Percentiles rank a stretch among this genome's conserved stretches.
Conservation (phyloP, 2,888 invertebrate genomes). For the Seira ritae region DNA sequence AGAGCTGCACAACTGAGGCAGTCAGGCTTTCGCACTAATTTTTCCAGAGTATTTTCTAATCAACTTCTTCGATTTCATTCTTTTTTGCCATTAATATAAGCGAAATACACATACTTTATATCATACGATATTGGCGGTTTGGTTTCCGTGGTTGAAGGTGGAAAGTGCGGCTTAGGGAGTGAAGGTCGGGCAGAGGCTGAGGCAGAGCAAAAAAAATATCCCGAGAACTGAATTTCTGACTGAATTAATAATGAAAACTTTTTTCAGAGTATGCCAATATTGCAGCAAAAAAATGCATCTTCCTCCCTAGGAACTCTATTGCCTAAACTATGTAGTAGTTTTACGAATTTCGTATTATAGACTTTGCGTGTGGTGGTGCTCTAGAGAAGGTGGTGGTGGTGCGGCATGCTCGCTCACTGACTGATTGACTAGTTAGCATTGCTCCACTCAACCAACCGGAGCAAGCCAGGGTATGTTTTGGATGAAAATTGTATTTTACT, state of each 20-base stretch:
- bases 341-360: too few relatives aligned
- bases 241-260: not conserved
- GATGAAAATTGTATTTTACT: too few relatives aligned
- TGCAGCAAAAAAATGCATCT: not conserved
- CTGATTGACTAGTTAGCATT: constrained; percentile 1
- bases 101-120: not conserved
- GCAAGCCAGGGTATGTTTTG: too few relatives aligned
- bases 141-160: not conserved
- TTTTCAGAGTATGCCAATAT: not conserved
- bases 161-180: not conserved
- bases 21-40: not conserved
- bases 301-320: too few relatives aligned
- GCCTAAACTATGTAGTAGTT: too few relatives aligned
- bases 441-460: not conserved
- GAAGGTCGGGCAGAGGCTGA: too few relatives aligned
- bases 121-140: not conserved
- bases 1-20: not conserved
- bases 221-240: too few relatives aligned
- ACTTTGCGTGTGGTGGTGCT: too few relatives aligned
- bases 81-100: not conserved
- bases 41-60: not conserved
- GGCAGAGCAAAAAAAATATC: not conserved
- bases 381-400: too few relatives aligned
- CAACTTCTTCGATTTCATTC: not conserved
- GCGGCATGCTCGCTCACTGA: too few relatives aligned